Conservation (phyloP, 2,113 vertebrate genomes). For the Hoplias malabaricus region DNA sequence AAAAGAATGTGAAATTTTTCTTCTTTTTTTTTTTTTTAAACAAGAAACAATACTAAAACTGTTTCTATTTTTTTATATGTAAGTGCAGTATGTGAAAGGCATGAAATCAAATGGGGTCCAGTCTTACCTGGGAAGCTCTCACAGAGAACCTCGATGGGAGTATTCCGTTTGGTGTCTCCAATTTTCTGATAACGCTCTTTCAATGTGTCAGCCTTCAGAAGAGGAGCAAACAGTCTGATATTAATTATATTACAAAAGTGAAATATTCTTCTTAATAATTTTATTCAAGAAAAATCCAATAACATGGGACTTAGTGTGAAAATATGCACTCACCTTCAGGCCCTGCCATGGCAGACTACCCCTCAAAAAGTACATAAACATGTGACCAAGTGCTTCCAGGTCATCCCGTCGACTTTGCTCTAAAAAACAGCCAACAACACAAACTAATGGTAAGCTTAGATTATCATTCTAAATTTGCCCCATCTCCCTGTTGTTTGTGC, state of each 20-base stretch:
- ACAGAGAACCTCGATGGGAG: constrained; percentile 98
- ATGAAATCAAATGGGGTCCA: not conserved
- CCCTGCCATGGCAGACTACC: constrained; percentile 99
- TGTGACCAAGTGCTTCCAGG: constrained; percentile 97
- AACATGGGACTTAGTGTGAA: not conserved
- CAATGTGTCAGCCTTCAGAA: constrained; percentile 90
- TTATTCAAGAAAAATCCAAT: not conserved
- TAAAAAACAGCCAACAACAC: constrained; percentile 63
- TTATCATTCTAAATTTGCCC: not conserved
- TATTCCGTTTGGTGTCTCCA: constrained; percentile 98
- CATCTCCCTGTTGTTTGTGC: not conserved
- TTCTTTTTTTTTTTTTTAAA: too few relatives aligned
- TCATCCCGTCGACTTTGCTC: constrained; percentile 98
- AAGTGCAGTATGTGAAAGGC: not conserved
- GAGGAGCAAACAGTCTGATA: constrained; percentile 6
- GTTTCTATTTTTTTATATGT: too few relatives aligned
- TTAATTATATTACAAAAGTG: too few relatives aligned
- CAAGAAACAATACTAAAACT: too few relatives aligned
- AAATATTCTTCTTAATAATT: not conserved
- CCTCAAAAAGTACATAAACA: constrained; percentile 99
- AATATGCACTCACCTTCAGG: constrained; percentile 82
- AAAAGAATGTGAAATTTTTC: too few relatives aligned
- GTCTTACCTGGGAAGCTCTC: constrained; percentile 94
- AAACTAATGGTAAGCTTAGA: not conserved
- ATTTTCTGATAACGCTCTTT: constrained; percentile 99